Conservation (phyloP, 2,113 vertebrate genomes). For the Xerus inauris region DNA sequence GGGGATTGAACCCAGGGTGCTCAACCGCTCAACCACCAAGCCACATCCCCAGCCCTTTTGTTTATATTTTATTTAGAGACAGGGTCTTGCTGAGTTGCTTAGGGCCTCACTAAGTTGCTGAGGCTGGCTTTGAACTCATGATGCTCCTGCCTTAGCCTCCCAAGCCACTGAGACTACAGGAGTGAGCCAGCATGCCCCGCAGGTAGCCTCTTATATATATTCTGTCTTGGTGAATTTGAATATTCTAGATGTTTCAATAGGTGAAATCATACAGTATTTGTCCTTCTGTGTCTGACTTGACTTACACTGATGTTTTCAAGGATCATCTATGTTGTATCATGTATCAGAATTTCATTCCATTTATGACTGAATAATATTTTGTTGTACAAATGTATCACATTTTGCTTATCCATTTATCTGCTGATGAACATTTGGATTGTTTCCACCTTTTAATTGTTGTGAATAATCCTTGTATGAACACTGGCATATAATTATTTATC, state of each 20-base stretch:
- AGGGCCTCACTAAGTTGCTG: no score
- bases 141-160: no score
- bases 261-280: neutral
- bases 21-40: no score
- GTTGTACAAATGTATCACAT: neutral
- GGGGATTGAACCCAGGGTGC: no score
- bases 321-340: neutral
- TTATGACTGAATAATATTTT: neutral
- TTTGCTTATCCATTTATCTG: neutral
- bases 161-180: no score
- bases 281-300: neutral
- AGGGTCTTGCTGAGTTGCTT: no score
- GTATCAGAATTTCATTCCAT: neutral
- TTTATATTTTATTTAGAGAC: no score
- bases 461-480: neutral
- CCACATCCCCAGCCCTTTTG: no score
- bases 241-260: neutral
- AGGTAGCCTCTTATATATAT: neutral
- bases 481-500: neutral
- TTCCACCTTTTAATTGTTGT: neutral
- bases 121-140: no score
- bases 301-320: neutral
- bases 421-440: neutral
- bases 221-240: neutral
- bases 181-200: no score